Conservation (phyloP, 2,888 invertebrate genomes). For the Germaria angustata region DNA sequence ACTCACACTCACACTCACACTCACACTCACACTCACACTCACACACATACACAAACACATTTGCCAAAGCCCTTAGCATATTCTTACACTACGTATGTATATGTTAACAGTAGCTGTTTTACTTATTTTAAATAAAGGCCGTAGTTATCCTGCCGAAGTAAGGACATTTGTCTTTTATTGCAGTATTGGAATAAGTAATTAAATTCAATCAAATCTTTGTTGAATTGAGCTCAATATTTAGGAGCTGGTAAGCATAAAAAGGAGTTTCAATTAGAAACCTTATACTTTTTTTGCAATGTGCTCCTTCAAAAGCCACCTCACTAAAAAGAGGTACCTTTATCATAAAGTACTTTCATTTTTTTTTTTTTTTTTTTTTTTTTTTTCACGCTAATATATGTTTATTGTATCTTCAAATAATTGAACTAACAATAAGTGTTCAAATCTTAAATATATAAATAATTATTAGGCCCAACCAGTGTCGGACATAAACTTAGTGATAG, state of each 20-base stretch:
- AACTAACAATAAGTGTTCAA: too few species aligned
- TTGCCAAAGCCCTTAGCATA: constrained; percentile 8
- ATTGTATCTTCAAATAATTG: too few species aligned
- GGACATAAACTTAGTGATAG: too few species aligned
- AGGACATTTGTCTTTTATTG: neutral
- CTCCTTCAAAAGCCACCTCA: too few species aligned
- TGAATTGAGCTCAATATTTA: neutral
- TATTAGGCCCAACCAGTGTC: too few species aligned
- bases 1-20: neutral
- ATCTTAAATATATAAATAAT: too few species aligned
- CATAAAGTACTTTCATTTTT: too few species aligned
- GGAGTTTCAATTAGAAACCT: neutral
- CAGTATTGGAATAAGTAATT: neutral
- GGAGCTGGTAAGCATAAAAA: neutral
- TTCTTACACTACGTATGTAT: neutral
- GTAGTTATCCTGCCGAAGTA: neutral
- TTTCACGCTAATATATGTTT: too few species aligned
- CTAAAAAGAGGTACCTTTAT: too few species aligned
- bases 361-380: too few species aligned
- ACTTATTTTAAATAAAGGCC: constrained; percentile 14
- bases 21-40: too few species aligned
- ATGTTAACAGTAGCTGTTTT: constrained; percentile 13
- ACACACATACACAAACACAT: neutral
- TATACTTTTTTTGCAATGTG: too few species aligned
- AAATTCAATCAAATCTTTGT: neutral